These are phyloP conservation scores for Hypercompe scribonia DNA, from an alignment of 2,888 invertebrate species.

Conservation along the genomic window DNA sequence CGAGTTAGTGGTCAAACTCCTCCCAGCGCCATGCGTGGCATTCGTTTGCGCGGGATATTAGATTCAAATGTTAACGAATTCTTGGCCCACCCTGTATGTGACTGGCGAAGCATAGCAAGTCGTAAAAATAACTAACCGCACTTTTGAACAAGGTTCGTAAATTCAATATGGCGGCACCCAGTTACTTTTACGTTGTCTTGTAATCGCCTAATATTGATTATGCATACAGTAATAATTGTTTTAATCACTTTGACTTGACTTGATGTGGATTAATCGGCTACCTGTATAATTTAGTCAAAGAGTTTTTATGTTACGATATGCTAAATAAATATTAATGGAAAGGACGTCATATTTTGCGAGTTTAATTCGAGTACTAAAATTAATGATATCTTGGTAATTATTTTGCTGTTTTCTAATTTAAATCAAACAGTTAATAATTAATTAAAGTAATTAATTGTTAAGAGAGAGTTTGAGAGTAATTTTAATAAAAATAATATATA, in stretches of 20 bases:
- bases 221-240: conserved; percentile 54
- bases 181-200: conserved; percentile 44
- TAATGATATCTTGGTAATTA: too few relatives aligned
- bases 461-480: too few relatives aligned
- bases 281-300: conserved; percentile 19
- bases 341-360: not conserved
- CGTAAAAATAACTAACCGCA: conserved; percentile 43
- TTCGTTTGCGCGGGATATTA: too few relatives aligned
- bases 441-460: too few relatives aligned
- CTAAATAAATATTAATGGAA: not conserved
- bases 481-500: too few relatives aligned
- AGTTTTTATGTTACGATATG: not conserved
- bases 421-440: too few relatives aligned
- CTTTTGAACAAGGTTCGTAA: conserved; percentile 36
- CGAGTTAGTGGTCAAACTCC: too few relatives aligned
- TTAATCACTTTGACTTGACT: conserved; percentile 44
- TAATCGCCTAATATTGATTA: conserved; percentile 54
- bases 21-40: too few relatives aligned
- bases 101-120: conserved; percentile 50
- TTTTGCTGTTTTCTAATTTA: too few relatives aligned
- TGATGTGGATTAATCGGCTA: conserved; percentile 35
- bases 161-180: conserved; percentile 43
- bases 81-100: too few relatives aligned
- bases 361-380: too few relatives aligned
- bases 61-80: too few relatives aligned